These are phyloP conservation scores for Ectropis crepuscularia DNA, from an alignment of 2,888 invertebrate genomes.

Conservation along the genomic window DNA sequence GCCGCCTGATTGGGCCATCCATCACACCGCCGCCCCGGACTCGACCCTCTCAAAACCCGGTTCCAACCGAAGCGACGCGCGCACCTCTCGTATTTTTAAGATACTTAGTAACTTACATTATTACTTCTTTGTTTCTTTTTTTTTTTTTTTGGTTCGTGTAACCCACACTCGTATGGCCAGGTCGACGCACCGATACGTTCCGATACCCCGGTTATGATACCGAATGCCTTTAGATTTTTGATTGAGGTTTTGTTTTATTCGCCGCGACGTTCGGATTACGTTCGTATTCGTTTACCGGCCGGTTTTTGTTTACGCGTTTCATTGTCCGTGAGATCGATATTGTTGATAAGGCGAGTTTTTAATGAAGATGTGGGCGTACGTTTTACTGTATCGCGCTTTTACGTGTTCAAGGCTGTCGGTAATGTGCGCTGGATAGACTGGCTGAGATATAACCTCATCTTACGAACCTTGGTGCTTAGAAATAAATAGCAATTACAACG, in stretches of 20 bases:
- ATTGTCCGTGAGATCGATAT: slow-evolving; percentile 83
- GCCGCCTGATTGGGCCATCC: slow-evolving; percentile 85
- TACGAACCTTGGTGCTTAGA: no score
- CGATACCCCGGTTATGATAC: slow-evolving; percentile 74
- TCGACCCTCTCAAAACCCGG: slow-evolving; percentile 67
- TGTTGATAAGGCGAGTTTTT: slow-evolving; percentile 73
- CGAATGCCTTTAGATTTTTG: slow-evolving; percentile 81
- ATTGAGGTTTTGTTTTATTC: slow-evolving; percentile 83
- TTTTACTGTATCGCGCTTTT: slow-evolving; percentile 55
- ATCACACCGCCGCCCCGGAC: slow-evolving; percentile 72
- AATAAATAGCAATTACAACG: no score
- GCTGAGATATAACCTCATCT: no score
- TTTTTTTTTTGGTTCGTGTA: slow-evolving; percentile 74
- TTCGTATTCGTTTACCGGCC: slow-evolving; percentile 79
- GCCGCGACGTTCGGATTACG: slow-evolving; percentile 78
- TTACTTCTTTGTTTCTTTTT: slow-evolving; percentile 79
- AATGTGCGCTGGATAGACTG: slow-evolving; percentile 11
- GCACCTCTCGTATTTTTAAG: slow-evolving; percentile 81
- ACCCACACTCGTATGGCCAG: slow-evolving; percentile 75
- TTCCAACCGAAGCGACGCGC: slow-evolving; percentile 72
- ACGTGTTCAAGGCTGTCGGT: slow-evolving; percentile 44
- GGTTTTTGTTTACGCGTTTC: slow-evolving; percentile 80
- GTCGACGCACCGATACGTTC: slow-evolving; percentile 69
- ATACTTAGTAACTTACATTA: slow-evolving; percentile 84
- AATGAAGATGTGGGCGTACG: slow-evolving; percentile 81